Evolutionary conservation across 2,888 invertebrate species (phyloP).

Genomic region (Gasteruption jaculator): DNA sequence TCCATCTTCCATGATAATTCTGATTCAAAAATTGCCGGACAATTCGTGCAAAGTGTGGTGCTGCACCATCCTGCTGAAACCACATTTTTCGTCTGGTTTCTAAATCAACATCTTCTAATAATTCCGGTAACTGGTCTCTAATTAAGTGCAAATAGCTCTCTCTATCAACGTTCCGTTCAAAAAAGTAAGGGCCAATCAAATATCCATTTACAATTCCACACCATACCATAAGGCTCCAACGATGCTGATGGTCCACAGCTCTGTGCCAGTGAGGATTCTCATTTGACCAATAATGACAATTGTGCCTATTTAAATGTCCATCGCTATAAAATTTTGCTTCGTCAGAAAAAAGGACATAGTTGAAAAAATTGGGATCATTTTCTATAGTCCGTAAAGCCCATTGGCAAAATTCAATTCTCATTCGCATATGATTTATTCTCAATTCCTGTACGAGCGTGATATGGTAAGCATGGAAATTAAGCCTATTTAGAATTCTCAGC

Average conservation of each 20-base stretch:
- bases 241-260: slow-evolving; percentile 6
- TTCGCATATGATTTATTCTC: slow-evolving; percentile 1
- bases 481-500: slow-evolving; percentile 13
- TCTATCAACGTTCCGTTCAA: slow-evolving; percentile 3
- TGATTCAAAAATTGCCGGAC: no score
- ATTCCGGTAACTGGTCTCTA: no score
- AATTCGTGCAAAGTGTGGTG: no score
- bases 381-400: slow-evolving; percentile 3
- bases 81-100: no score
- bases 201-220: neutral
- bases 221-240: slow-evolving; percentile 6
- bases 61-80: no score
- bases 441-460: no score
- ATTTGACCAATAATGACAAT: slow-evolving; percentile 9
- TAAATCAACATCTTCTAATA: no score
- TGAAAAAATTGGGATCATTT: neutral
- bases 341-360: slow-evolving; percentile 5
- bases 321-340: slow-evolving; percentile 4
- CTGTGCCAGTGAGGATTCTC: slow-evolving; percentile 10
- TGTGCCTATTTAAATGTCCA: slow-evolving; percentile 6
- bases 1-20: no score
- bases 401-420: neutral
- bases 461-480: slow-evolving; percentile 13
- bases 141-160: slow-evolving; percentile 2
- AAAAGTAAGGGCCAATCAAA: slow-evolving; percentile 4